Base-by-base conservation (phyloP, 2,113 vertebrate genomes). In the Meleagris gallopavo region DNA sequence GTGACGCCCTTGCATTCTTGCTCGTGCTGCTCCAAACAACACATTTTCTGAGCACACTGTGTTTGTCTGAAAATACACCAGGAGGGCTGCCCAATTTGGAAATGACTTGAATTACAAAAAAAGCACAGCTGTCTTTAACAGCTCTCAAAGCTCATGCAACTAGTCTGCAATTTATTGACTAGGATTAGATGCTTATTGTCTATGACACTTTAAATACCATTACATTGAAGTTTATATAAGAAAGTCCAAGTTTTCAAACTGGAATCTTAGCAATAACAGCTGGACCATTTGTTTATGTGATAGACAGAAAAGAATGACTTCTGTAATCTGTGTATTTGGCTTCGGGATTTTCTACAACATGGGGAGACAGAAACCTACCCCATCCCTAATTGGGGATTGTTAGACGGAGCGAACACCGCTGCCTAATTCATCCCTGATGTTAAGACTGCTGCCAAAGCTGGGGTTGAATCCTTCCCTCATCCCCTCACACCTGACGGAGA, bases 141-240 rank as follows among this genome's bases (percentile, higher is more conserved):
- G 96, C 96, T 96, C 97, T 97, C 95, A 91, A 97, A 98, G 97
- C 97, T 97, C 97, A 97, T 97, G 97, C 97, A 97, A 97, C 82
- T 82, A 97, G 96, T 93, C 97, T 98, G 98, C 97, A 97, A 98
- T 98, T 98, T 98, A 98, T 98, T 98, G 98, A 97, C 98, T 95
- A 97, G 98, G 97, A 97, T 98, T 98, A 98, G 98, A 98, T 96
- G 96, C 98, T 98, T 98, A 98, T 98, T 98, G 98, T 98, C 98
- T 98, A 97, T 98, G 98, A 98, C 98, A 98, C 98, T 98, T 98
- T 98, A 98, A 98, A 98, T 98, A 98, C 98, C 98, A 98, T 98
- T 98, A 98, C 98, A 98, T 97, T 97, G 97, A 98, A 98, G 98
- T 98, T 98, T 98, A 98, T 98, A 98, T 96, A 98, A 98, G 98